Conservation (phyloP, 2,888 invertebrate species). For the Linyphia triangularis region DNA sequence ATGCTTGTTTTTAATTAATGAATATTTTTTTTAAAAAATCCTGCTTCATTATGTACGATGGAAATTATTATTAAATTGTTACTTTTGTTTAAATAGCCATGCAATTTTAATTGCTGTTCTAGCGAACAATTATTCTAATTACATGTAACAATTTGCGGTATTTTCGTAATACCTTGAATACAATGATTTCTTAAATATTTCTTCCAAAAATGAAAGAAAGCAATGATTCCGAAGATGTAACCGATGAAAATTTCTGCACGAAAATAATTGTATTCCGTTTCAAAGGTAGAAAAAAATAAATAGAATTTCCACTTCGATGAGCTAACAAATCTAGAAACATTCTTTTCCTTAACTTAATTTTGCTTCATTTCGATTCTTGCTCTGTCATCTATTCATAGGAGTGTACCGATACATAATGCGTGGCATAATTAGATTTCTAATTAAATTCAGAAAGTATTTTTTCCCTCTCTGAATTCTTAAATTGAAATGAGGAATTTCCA, state of each 20-base stretch:
- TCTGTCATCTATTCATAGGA: not conserved
- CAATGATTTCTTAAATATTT: too few relatives aligned
- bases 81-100: too few relatives aligned
- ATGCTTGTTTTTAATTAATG: too few relatives aligned
- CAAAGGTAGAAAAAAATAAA: not conserved
- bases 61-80: too few relatives aligned
- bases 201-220: too few relatives aligned
- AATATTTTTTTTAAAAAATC: too few relatives aligned
- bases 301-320: not conserved
- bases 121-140: too few relatives aligned
- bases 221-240: too few relatives aligned
- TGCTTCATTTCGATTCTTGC: not conserved
- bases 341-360: not conserved
- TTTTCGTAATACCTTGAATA: too few relatives aligned
- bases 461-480: not conserved
- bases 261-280: not conserved
- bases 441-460: not conserved
- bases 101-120: too few relatives aligned
- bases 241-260: not conserved
- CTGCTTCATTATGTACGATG: too few relatives aligned
- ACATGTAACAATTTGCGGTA: too few relatives aligned
- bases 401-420: not conserved
- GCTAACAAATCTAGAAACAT: not conserved
- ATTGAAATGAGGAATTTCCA: not conserved
- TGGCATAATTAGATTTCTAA: not conserved